Evolutionary conservation across 2,888 invertebrate genomes (phyloP).

Genomic region (Malacosoma neustria): DNA sequence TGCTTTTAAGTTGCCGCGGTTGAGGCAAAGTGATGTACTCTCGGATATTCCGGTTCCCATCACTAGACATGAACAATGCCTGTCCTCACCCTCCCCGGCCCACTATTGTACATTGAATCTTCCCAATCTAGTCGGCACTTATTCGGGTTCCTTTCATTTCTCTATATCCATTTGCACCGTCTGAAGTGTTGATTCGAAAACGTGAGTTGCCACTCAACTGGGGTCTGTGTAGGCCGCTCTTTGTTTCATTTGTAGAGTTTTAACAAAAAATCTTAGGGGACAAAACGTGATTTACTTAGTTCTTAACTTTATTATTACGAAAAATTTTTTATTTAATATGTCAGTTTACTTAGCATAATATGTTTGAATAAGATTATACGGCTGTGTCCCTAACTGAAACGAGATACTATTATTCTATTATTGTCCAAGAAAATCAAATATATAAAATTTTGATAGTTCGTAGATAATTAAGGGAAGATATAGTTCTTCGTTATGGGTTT

Average conservation of each 20-base stretch:
- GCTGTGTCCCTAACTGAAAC: too few relatives aligned
- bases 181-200: conserved; percentile 29
- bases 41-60: conserved; percentile 7
- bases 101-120: conserved; percentile 26
- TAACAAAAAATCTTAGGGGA: neutral
- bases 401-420: too few relatives aligned
- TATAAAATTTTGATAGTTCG: too few relatives aligned
- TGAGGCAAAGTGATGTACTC: too few relatives aligned
- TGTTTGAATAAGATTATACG: too few relatives aligned
- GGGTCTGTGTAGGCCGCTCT: neutral
- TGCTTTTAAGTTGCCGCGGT: too few relatives aligned
- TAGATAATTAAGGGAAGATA: too few relatives aligned
- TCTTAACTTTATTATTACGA: too few relatives aligned
- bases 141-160: conserved; percentile 16
- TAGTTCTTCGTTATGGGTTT: too few relatives aligned
- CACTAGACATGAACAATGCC: neutral
- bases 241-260: neutral
- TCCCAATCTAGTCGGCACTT: conserved; percentile 18
- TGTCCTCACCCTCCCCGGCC: conserved; percentile 6
- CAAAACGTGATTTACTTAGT: neutral
- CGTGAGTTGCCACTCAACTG: conserved; percentile 19
- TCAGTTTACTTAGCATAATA: too few relatives aligned
- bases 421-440: too few relatives aligned
- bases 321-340: too few relatives aligned
- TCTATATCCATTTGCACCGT: conserved; percentile 20